Base-by-base conservation (phyloP, 2,888 invertebrate species). In the Amblyjoppa fuscipennis region DNA sequence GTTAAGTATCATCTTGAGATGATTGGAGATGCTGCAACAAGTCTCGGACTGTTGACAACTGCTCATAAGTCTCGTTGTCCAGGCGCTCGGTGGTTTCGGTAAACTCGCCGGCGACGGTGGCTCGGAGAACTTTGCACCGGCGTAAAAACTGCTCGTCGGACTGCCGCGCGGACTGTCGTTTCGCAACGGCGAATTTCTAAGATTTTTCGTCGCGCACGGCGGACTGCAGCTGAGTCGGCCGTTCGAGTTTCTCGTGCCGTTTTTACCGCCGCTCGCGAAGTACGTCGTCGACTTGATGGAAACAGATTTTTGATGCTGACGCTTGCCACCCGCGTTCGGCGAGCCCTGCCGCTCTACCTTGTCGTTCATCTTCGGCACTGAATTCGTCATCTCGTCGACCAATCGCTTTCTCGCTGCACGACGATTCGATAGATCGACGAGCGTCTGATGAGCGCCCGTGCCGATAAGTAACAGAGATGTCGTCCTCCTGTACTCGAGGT, bases 61-160 rank as follows among this genome's bases (percentile, higher is more conserved):
- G 38, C 83, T 87, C 69, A 89, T 87, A 53, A 92, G 75, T 86
- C 90, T 90, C 71, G 88, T 90, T 41, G 87, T 96, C 98, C 98
- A 98, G 94, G 97, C 97, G 88, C 96, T 95, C 84, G 98, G 98
- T 90, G 98, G 98, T 93, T 96, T 97, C 84, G 98, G 98, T 92
- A 98, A 95, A 87, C 96, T 96, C 90, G 96, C 96, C 66, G 98
- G 97, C 82, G 97, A 96, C 74, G 98, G 98, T 79, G 98, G 97
- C 90, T 97, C 97, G 92, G 97, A 97, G 95, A 97, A 98, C 94
- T 97, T 97, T 93, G 97, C 97, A 92, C 96, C 97, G 88, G 97
- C 97, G 83, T 93, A 94, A 81, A 92, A 94, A 86, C 90, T 91
- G 88, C 90, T 92, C 16, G 93, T 94, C 16, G 94, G 94, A 85